A percentile compares a stretch with the other conserved stretches of the same genome.
Evolutionary conservation across 2,113 vertebrate species (phyloP).

Genomic region (Percopsis transmontana): DNA sequence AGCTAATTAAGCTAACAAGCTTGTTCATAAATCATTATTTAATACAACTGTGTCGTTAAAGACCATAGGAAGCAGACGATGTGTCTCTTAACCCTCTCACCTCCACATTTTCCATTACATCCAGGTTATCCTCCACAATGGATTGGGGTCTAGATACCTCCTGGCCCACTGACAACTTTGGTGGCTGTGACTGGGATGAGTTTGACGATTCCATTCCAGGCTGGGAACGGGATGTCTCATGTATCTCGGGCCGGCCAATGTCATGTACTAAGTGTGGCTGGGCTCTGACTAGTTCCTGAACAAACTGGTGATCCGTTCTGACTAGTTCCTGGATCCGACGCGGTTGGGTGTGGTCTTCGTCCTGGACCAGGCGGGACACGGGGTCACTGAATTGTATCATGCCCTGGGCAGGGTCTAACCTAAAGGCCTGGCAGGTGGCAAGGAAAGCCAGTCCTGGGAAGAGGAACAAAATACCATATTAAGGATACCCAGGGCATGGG

Average conservation of each 20-base stretch:
- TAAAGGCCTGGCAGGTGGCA: slow-evolving; percentile 36
- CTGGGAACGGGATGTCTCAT: slow-evolving; percentile 31
- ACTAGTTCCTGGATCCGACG: slow-evolving; percentile 47
- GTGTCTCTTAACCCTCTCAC: slow-evolving; percentile 37
- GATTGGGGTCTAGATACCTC: background rate
- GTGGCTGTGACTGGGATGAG: slow-evolving; percentile 20
- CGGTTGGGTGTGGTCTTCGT: slow-evolving; percentile 14
- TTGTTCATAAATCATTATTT: no score
- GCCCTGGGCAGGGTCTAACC: slow-evolving; percentile 10
- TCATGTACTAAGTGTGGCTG: slow-evolving; percentile 64
- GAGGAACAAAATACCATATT: no score
- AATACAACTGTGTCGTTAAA: background rate
- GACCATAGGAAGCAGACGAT: background rate
- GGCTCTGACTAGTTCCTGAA: slow-evolving; percentile 45
- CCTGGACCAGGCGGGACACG: slow-evolving; percentile 3
- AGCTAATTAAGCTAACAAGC: no score
- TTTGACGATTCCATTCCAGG: slow-evolving; percentile 22
- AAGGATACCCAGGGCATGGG: no score
- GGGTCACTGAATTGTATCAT: slow-evolving; percentile 21
- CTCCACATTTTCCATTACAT: slow-evolving; percentile 62
- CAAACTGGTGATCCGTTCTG: slow-evolving; percentile 42
- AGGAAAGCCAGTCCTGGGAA: slow-evolving; percentile 33
- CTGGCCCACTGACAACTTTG: background rate
- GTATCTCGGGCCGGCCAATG: slow-evolving; percentile 55
- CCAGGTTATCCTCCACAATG: slow-evolving; percentile 26